Evolutionary conservation across 2,888 invertebrate genomes (phyloP).

Genomic region (Caenorhabditis macrosperma): DNA sequence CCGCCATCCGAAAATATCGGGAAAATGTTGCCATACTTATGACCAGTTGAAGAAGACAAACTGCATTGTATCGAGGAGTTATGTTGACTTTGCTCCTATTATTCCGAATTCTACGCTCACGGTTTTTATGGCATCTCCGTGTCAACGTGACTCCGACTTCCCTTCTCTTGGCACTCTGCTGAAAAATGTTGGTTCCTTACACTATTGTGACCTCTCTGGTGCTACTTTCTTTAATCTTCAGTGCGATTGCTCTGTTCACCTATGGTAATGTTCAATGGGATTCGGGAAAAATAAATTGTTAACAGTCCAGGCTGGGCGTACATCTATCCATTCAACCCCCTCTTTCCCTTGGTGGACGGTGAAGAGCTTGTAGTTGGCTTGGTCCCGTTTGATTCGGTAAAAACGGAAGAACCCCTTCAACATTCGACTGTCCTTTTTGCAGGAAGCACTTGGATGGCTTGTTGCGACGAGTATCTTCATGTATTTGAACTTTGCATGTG

Average conservation of each 20-base stretch:
- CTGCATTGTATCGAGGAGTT: not conserved
- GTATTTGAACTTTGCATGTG: conserved; percentile 47
- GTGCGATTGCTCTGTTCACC: conserved; percentile 35
- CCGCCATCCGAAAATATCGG: conserved; percentile 12
- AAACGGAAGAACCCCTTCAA: too few species aligned
- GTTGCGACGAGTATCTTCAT: conserved; percentile 50
- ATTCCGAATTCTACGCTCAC: conserved; percentile 21
- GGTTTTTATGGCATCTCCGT: conserved; percentile 24
- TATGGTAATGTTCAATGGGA: conserved; percentile 14
- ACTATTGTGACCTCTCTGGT: conserved; percentile 29
- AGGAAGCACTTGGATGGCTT: conserved; percentile 30
- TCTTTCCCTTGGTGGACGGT: conserved; percentile 9
- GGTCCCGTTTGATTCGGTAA: conserved; percentile 41
- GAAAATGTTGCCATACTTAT: conserved; percentile 18
- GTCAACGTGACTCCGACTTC: conserved; percentile 18
- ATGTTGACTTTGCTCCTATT: conserved; percentile 50
- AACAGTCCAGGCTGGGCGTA: conserved; percentile 26
- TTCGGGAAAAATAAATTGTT: not conserved
- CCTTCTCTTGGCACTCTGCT: not conserved
- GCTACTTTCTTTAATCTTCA: conserved; percentile 33
- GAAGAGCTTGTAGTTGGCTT: conserved; percentile 25
- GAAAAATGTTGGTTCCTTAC: conserved; percentile 33
- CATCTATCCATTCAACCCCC: not conserved
- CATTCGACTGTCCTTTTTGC: not conserved
- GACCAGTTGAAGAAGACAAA: conserved; percentile 12